Evolutionary conservation across 2,113 vertebrate species (phyloP).

Genomic region (Mormyrus lacerda): DNA sequence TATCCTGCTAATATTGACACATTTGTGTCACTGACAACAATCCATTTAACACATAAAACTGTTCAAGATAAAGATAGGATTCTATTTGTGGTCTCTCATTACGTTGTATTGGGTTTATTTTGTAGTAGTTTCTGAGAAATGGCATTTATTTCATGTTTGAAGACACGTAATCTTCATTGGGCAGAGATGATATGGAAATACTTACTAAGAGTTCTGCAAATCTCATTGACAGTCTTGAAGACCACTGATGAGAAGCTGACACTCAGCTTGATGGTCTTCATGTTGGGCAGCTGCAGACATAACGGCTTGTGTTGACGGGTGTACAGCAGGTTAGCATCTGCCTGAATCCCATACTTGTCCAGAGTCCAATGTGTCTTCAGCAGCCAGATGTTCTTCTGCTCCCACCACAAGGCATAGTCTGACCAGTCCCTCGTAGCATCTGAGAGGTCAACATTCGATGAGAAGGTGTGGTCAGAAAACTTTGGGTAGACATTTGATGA

Average conservation of each 20-base stretch:
- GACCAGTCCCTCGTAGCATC: constrained; percentile 86
- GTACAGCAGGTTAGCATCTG: constrained; percentile 84
- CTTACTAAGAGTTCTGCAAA: constrained; percentile 90
- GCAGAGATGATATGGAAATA: constrained; percentile 21
- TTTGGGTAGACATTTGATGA: neutral
- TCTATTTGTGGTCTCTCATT: neutral
- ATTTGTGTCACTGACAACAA: neutral
- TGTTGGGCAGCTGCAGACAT: constrained; percentile 80
- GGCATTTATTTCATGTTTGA: neutral
- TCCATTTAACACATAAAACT: neutral
- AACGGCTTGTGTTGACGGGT: constrained; percentile 87
- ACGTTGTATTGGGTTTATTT: neutral
- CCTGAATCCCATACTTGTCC: constrained; percentile 88
- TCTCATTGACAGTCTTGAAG: constrained; percentile 80
- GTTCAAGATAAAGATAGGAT: neutral
- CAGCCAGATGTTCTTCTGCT: constrained; percentile 86
- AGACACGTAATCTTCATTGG: neutral
- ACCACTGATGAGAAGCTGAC: constrained; percentile 84
- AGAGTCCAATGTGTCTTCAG: constrained; percentile 95
- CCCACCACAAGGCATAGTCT: constrained; percentile 95
- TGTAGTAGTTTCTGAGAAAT: neutral
- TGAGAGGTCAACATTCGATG: constrained; percentile 38
- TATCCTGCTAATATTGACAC: neutral
- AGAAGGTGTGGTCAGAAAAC: neutral
- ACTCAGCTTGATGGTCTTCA: constrained; percentile 75